Conservation (phyloP, 2,888 invertebrate genomes). For the Endomychus coccineus region DNA sequence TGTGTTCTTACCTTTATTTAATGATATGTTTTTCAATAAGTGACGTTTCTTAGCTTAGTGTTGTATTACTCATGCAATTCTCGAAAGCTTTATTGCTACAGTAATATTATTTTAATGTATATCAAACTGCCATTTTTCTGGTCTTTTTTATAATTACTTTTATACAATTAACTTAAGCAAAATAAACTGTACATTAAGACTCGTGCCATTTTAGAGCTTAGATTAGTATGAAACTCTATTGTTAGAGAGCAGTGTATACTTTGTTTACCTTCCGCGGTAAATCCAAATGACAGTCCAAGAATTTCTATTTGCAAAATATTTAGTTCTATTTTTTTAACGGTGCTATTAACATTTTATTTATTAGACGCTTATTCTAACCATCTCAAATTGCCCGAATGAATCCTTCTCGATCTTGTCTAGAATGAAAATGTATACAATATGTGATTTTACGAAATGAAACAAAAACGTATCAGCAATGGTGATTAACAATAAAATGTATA, state of each 20-base stretch:
- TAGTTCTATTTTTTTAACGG: constrained; percentile 29
- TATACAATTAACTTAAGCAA: constrained; percentile 22
- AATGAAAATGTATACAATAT: constrained; percentile 29
- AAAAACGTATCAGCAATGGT: constrained; percentile 46
- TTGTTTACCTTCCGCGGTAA: constrained; percentile 9
- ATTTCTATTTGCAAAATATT: constrained; percentile 13
- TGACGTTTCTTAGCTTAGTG: constrained; percentile 7
- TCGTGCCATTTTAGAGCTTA: constrained; percentile 42
- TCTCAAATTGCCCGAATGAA: no score
- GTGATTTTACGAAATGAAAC: constrained; percentile 43
- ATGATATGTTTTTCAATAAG: constrained; percentile 4
- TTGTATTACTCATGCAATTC: constrained; percentile 12
- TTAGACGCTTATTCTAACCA: no score
- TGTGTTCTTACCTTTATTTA: constrained; percentile 32
- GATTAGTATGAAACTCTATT: constrained; percentile 23
- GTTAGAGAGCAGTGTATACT: constrained; percentile 15
- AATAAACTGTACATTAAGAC: constrained; percentile 18
- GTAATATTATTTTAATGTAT: constrained; percentile 15
- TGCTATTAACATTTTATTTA: constrained; percentile 39
- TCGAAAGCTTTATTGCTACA: constrained; percentile 23
- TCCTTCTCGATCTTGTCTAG: no score
- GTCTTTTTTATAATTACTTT: constrained; percentile 37
- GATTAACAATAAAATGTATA: constrained; percentile 39
- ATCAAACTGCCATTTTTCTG: constrained; percentile 39
- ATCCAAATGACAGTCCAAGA: constrained; percentile 13